A percentile compares a stretch with the other conserved stretches of the same genome.
Conservation (phyloP, 53 echinoderm and acorn worm genomes). For the Arbacia lixula region DNA sequence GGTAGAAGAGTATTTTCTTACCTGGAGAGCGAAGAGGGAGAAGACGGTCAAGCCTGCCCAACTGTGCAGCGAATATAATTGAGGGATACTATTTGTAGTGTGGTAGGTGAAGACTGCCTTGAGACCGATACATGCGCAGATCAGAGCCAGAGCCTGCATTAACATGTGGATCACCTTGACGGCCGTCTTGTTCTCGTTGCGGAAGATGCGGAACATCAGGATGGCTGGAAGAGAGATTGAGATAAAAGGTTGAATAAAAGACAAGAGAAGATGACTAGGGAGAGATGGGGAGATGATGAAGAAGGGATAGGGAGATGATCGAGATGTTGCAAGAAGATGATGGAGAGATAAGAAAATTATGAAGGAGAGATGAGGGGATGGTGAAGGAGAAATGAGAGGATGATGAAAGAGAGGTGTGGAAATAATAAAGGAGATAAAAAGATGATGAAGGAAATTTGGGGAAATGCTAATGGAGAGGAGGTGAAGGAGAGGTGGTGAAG, state of each 20-base stretch:
- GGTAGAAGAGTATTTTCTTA: too few relatives aligned
- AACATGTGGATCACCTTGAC: conserved; percentile 90
- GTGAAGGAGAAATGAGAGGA: too few relatives aligned
- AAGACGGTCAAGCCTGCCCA: conserved; percentile 89
- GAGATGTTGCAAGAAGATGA: not conserved
- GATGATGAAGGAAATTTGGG: too few relatives aligned
- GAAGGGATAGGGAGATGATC: not conserved
- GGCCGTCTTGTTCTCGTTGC: conserved; percentile 91
- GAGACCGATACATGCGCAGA: conserved; percentile 80
- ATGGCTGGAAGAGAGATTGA: conserved; percentile 69
- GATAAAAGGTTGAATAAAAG: not conserved
- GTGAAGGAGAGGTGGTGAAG: too few relatives aligned
- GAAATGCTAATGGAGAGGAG: too few relatives aligned
- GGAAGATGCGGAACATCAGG: conserved; percentile 92
- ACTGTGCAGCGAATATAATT: conserved; percentile 89
- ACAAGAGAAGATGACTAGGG: not conserved
- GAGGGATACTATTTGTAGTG: conserved; percentile 58
- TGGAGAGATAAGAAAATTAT: not conserved
- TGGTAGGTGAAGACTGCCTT: conserved; percentile 94
- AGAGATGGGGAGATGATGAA: not conserved
- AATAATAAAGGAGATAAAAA: too few relatives aligned
- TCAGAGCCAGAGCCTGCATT: conserved; percentile 76
- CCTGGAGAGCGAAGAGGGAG: conserved; percentile 83
- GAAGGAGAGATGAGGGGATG: too few relatives aligned
- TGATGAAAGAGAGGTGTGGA: too few relatives aligned